A percentile compares a stretch with the other conserved stretches of the same genome.
These are phyloP conservation scores for Ips typographus DNA, from an alignment of 1,140 invertebrate genomes.

Conservation along the genomic window DNA sequence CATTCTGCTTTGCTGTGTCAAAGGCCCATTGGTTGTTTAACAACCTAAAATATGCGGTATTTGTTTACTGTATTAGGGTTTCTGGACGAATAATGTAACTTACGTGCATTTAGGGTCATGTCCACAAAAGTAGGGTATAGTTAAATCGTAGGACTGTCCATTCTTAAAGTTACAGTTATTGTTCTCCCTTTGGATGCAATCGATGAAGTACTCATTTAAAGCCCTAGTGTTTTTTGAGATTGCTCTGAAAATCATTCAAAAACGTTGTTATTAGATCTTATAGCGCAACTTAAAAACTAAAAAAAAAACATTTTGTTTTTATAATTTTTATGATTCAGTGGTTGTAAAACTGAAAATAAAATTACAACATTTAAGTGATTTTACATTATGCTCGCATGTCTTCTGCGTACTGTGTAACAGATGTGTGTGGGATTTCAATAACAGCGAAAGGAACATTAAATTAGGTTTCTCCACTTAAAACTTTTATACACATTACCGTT, in stretches of 20 bases:
- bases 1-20: slow-evolving; percentile 63
- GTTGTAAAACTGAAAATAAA: too few species aligned
- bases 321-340: too few species aligned
- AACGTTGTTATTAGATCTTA: too few species aligned
- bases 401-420: too few species aligned
- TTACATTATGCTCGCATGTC: too few species aligned
- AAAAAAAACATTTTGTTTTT: too few species aligned
- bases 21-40: slow-evolving; percentile 65
- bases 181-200: slow-evolving; percentile 1
- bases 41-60: slow-evolving; percentile 49
- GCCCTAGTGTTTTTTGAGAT: slow-evolving; percentile 16
- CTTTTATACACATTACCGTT: too few species aligned
- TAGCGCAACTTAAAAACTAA: too few species aligned
- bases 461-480: too few species aligned
- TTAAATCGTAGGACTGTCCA: slow-evolving; percentile 48
- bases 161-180: slow-evolving; percentile 22
- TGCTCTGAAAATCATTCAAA: background rate
- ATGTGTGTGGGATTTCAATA: too few species aligned
- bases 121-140: slow-evolving; percentile 69
- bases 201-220: slow-evolving; percentile 13
- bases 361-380: too few species aligned
- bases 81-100: slow-evolving; percentile 38
- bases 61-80: background rate
- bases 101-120: slow-evolving; percentile 63
- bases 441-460: too few species aligned